Conservation (phyloP, 2,888 invertebrate species). For the Zeuzera pyrina region DNA sequence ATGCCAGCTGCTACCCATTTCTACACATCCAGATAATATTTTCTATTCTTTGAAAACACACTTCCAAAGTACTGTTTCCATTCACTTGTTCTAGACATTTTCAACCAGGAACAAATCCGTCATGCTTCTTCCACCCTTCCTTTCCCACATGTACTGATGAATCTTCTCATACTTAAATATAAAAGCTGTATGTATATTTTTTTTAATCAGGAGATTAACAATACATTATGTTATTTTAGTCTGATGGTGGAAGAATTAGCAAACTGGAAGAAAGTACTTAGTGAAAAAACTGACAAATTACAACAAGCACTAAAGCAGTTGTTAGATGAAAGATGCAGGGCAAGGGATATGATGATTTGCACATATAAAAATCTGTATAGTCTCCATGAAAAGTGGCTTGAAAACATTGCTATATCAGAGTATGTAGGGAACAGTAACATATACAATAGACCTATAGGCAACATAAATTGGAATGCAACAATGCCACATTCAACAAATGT, state of each 20-base stretch:
- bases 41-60: too few species aligned
- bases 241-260: slow-evolving; percentile 95
- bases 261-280: slow-evolving; percentile 85
- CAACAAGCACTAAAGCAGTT: slow-evolving; percentile 79
- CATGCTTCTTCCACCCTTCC: too few species aligned
- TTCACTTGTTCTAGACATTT: too few species aligned
- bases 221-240: too few species aligned
- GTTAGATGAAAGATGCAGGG: slow-evolving; percentile 78
- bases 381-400: slow-evolving; percentile 60
- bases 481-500: slow-evolving; percentile 73
- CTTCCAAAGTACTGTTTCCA: too few species aligned
- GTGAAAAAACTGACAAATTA: slow-evolving; percentile 78
- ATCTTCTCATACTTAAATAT: too few species aligned
- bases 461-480: slow-evolving; percentile 63
- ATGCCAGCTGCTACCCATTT: too few species aligned
- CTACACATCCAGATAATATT: too few species aligned
- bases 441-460: slow-evolving; percentile 56
- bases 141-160: too few species aligned
- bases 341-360: slow-evolving; percentile 75
- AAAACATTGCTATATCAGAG: slow-evolving; percentile 57
- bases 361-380: slow-evolving; percentile 75
- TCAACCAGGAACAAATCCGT: too few species aligned
- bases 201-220: too few species aligned
- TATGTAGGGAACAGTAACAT: slow-evolving; percentile 44
- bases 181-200: too few species aligned